Conservation (phyloP, 2,888 invertebrate species). For the Hydrotaea cyrtoneurina region DNA sequence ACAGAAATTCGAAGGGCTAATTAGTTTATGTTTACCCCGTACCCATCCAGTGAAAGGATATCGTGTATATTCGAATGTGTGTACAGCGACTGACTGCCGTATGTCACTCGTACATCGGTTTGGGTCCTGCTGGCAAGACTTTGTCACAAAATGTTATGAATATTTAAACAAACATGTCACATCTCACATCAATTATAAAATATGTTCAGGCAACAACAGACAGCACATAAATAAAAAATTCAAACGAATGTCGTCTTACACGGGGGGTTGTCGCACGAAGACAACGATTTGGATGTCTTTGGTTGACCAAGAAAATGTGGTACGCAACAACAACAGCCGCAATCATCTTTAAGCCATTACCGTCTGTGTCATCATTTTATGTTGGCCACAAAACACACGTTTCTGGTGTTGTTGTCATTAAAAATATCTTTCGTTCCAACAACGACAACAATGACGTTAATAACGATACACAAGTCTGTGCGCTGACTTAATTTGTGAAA, state of each 20-base stretch:
- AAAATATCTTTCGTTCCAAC: not conserved
- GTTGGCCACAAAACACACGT: slow-evolving; percentile 19
- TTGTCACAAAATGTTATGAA: slow-evolving; percentile 52
- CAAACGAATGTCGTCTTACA: not conserved
- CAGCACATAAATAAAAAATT: not conserved
- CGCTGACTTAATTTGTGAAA: slow-evolving; percentile 68
- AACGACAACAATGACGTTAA: slow-evolving; percentile 1
- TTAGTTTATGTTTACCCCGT: slow-evolving; percentile 45
- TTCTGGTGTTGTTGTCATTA: not conserved
- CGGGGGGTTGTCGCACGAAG: not conserved
- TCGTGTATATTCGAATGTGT: not conserved
- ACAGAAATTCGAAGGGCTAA: slow-evolving; percentile 48
- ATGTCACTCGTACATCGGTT: slow-evolving; percentile 4
- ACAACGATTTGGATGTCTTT: not conserved
- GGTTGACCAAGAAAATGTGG: slow-evolving; percentile 48
- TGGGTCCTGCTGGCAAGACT: not conserved
- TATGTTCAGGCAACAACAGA: not conserved
- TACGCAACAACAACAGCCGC: slow-evolving; percentile 40
- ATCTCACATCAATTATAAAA: slow-evolving; percentile 60
- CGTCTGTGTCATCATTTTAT: not conserved
- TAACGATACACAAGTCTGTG: slow-evolving; percentile 1
- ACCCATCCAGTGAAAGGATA: not conserved
- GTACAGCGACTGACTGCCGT: not conserved
- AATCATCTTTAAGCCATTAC: slow-evolving; percentile 33
- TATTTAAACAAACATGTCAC: slow-evolving; percentile 66